A percentile compares a stretch with the other conserved stretches of the same genome.
These are phyloP conservation scores for Rhopalosiphum nymphaeae DNA, from an alignment of 2,888 invertebrate species.

Conservation along the genomic window DNA sequence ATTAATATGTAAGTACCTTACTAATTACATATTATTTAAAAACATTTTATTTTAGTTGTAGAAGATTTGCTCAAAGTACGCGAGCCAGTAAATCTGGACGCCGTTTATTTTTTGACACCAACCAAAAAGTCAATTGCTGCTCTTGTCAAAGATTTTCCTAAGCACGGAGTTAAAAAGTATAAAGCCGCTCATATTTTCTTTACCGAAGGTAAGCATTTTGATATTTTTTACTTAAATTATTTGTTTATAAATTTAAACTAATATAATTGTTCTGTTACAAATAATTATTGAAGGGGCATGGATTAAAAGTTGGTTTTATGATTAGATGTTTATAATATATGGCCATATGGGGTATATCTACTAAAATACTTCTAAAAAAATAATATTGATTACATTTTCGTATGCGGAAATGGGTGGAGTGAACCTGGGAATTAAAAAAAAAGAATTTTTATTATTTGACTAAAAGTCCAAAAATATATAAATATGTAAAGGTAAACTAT, in stretches of 20 bases:
- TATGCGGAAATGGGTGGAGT: not conserved
- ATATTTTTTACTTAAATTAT: not conserved
- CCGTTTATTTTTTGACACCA: slow-evolving; percentile 97
- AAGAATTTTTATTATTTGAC: not conserved
- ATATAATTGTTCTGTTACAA: not conserved
- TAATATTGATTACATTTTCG: not conserved
- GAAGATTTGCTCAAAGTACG: slow-evolving; percentile 98
- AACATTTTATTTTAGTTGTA: slow-evolving; percentile 79
- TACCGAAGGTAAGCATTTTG: slow-evolving; percentile 86
- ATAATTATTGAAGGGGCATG: not conserved
- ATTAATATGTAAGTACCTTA: not conserved
- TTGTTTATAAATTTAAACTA: not conserved
- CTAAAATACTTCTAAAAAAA: not conserved
- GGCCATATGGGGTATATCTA: not conserved
- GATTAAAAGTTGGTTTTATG: not conserved
- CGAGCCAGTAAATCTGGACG: slow-evolving; percentile 97
- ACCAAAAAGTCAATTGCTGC: slow-evolving; percentile 92
- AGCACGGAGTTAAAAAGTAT: slow-evolving; percentile 89
- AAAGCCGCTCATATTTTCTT: slow-evolving; percentile 97
- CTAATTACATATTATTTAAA: not conserved
- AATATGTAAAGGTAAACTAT: not conserved
- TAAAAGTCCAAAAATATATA: not conserved
- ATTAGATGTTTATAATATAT: not conserved
- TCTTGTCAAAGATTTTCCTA: slow-evolving; percentile 92
- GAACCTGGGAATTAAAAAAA: not conserved